Base-by-base conservation (phyloP, 2,113 vertebrate genomes). In the Megalops atlanticus region DNA sequence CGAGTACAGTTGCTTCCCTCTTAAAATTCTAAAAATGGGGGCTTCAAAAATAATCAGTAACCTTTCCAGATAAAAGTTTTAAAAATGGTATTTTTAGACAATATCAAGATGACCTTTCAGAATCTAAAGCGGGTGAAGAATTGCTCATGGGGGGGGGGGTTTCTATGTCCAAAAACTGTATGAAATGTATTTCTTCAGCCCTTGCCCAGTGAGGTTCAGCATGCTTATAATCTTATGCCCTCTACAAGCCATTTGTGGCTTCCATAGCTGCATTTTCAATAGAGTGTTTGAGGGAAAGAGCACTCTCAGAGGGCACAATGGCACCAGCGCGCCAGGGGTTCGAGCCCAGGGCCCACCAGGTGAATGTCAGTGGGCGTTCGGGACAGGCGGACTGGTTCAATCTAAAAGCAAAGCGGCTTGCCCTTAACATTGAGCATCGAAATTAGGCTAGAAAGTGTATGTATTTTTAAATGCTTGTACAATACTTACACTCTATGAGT, bases 91-190 rank as follows among this genome's bases (percentile, higher is more conserved):
- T 75, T 70, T 64, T 70, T 41, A n/a, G 70, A 79, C 54, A 79
- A 79, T 68, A 64, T 79, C 21, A 68, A n/a, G 58, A 31, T 79
- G 77, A 79, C 24, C 77, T 78, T 78, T 77, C 31, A 38, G 38
- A n/a, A 45, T 75, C 73, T 40, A 75, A 75, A 75, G 73, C 31
- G 38, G 7, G 6, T 11, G 6, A 78, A 78, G 35, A 78, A 78
- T 27, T 1, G 7, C 33, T 16, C 8, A 35, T 24, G 38, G 77
- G 77, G 8, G 3, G 54, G 52, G 31, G 16, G n/a, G 54, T n/a
- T n/a, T n/a, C n/a, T n/a, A n/a, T 64, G 58, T n/a, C n/a, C 1
- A 52, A 52, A 64, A 64, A 64, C n/a, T 64, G n/a, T 31, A 64
- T n/a, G n/a, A n/a, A n/a, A n/a, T 7, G n/a, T 64, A 24, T n/a